Evolutionary conservation across 2,113 vertebrate genomes (phyloP), one percentile per base, ranked within the genome.

Genomic region (Cynopterus brachyotis): DNA sequence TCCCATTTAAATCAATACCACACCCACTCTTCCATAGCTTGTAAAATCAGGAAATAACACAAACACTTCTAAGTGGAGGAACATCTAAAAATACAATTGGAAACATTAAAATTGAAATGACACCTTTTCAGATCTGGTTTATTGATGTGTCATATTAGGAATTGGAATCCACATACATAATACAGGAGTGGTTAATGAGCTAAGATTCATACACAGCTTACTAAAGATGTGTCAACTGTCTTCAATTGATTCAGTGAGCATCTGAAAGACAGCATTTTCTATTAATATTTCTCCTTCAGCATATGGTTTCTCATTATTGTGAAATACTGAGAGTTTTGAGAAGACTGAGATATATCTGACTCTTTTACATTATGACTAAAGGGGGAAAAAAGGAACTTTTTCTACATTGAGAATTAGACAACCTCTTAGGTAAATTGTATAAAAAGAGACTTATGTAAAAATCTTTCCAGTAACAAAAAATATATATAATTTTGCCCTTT

Each of bases 71-170:
- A 84, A 96, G 89, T 45, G 57, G 62, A 75, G 67, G 64, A 94
- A 93, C 69, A 91, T 97, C 82, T 96, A 86, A 96, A 97, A 97
- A 97, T 89, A 94, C 78, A 96, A 87, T 42, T 80, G 66, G 93
- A 72, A 93, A 91, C 66, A 91, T 95, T 95, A 89, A 96, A 96
- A 97, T 89, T 1, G 12, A 96, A 96, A 96, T 82, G 94, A 96
- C 91, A 96, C 69, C 85, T 98, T 98, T 96, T 95, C 85, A 96
- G 75, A 97, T 96, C 88, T 95, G 82, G 87, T 93, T 95, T 96
- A 97, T 88, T 95, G 96, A 97, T 89, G 84, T 96, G 97, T 96
- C 97, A 95, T 91, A 95, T 94, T 87, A 95, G 73, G 85, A 95
- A 59, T 37, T 91, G 53, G 81, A 96, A 94, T 92, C 67, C 76